These are phyloP conservation scores for Myopa tessellatipennis DNA, from an alignment of 2,888 invertebrate species.

Conservation along the genomic window DNA sequence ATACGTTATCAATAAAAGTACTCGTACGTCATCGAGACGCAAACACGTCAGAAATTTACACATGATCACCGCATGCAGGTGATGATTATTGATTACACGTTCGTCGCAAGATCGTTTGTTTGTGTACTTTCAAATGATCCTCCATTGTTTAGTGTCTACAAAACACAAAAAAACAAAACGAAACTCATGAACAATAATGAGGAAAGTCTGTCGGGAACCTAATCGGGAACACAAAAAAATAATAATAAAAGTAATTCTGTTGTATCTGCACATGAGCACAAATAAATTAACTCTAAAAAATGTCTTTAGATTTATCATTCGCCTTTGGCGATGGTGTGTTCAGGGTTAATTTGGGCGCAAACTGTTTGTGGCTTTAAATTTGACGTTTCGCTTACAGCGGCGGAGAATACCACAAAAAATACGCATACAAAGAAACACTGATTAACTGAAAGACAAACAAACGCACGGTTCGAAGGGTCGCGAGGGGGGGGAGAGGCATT, in stretches of 20 bases:
- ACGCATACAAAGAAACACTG: background rate
- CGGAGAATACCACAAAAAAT: background rate
- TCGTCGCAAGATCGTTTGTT: conserved; percentile 11
- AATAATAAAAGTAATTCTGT: background rate
- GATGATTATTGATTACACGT: conserved; percentile 30
- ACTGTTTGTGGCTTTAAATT: conserved; percentile 35
- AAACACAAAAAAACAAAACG: background rate
- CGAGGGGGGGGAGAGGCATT: no score
- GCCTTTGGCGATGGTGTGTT: conserved; percentile 18
- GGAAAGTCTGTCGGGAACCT: background rate
- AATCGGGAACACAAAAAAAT: conserved; percentile 3
- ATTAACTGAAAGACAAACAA: background rate
- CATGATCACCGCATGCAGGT: background rate
- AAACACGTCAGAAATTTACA: background rate
- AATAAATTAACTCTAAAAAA: conserved; percentile 33
- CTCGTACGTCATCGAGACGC: no score
- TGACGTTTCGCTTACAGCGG: conserved; percentile 26
- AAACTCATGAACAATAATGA: conserved; percentile 17
- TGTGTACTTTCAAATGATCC: conserved; percentile 21
- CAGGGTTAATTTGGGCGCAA: conserved; percentile 39
- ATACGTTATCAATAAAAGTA: background rate
- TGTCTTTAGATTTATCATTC: conserved; percentile 35
- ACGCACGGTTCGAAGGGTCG: no score
- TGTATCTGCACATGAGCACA: background rate
- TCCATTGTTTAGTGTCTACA: conserved; percentile 17